Base-by-base conservation (phyloP, 2,797 vertebrate genomes). In the Clarias laeviceps region DNA sequence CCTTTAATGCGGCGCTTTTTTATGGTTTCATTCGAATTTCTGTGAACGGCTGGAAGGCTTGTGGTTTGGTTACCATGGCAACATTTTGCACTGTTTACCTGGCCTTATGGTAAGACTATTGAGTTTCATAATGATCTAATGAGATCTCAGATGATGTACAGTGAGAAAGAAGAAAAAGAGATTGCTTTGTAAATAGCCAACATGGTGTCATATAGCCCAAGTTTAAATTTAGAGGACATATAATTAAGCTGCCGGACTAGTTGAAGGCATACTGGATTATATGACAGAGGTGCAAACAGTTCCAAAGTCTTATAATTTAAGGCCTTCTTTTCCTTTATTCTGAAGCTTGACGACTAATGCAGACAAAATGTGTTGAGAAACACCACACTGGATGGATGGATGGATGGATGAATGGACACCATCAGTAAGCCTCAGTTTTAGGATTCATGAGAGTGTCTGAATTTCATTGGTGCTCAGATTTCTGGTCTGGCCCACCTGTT, bases 1-100 rank as follows among this genome's bases (percentile, higher is more conserved):
- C 66, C 80, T 82, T 87, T 87, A 87, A 90, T 86, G 82, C 82
- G 80, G 89, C 70, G 69, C 82, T 73, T 84, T 84, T 88, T 88
- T 86, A 87, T 87, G 84, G 82, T 84, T 86, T 32, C 15, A 20
- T 77, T 85, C 84, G 72, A 80, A 88, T 84, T 83, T 84, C 82
- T 86, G 89, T 62, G 80, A 76, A 85, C 34, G 82, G 73, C 73
- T 61, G 70, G 73, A 81, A 87, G 86, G 81, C 82, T 27, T 76
- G 84, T 64, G 69, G 89, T 32, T 74, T 45, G 40, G 86, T 84
- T 82, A 77, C 88, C 68, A 90, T 74, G 88, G 84, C 29, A 83
- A 90, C 72, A 27, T 64, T 24, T 64, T 54, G 80, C 82, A 56
- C 83, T 90, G 87, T 87, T 88, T 87, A 88, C 86, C 84, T 86